phyloP scores from a whole-genome alignment of 2,888 invertebrate genomes.

The Mimas tiliae region DNA sequence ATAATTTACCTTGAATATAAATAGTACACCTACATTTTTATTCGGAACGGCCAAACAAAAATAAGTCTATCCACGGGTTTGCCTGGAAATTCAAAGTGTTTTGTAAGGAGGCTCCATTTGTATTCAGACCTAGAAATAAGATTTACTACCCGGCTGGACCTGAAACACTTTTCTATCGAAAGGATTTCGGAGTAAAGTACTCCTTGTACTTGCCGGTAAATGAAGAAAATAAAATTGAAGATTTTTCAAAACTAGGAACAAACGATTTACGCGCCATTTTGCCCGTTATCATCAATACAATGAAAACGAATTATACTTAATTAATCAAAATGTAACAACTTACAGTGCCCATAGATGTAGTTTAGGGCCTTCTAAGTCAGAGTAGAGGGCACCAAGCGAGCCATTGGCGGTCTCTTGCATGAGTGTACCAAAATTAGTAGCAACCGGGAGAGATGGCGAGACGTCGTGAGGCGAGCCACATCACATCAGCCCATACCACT shows the following conservation, averaged over 20 bases:
- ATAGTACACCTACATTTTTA: conserved; percentile 15
- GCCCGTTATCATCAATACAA: too few relatives aligned
- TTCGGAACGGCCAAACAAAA: neutral
- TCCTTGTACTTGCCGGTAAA: neutral
- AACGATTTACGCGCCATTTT: too few relatives aligned
- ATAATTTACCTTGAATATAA: conserved; percentile 19
- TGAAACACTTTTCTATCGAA: conserved; percentile 22
- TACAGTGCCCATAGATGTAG: too few relatives aligned
- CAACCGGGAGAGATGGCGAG: too few relatives aligned
- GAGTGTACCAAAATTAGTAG: too few relatives aligned
- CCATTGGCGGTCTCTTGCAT: too few relatives aligned
- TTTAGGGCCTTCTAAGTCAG: too few relatives aligned
- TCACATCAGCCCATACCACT: too few relatives aligned
- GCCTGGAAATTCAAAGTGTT: conserved; percentile 9
- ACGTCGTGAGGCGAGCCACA: too few relatives aligned
- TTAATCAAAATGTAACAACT: too few relatives aligned
- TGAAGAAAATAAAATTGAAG: neutral
- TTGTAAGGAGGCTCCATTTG: conserved; percentile 10
- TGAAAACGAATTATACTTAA: too few relatives aligned
- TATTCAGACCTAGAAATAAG: neutral
- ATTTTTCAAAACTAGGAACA: neutral
- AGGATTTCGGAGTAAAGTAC: conserved; percentile 2
- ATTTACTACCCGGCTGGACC: conserved; percentile 16
- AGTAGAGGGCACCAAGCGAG: too few relatives aligned
- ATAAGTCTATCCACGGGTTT: neutral